A percentile compares a stretch with the other conserved stretches of the same genome.
These are phyloP conservation scores for Odobenus rosmarus DNA, from an alignment of 2,113 vertebrate genomes.

Conservation along the genomic window DNA sequence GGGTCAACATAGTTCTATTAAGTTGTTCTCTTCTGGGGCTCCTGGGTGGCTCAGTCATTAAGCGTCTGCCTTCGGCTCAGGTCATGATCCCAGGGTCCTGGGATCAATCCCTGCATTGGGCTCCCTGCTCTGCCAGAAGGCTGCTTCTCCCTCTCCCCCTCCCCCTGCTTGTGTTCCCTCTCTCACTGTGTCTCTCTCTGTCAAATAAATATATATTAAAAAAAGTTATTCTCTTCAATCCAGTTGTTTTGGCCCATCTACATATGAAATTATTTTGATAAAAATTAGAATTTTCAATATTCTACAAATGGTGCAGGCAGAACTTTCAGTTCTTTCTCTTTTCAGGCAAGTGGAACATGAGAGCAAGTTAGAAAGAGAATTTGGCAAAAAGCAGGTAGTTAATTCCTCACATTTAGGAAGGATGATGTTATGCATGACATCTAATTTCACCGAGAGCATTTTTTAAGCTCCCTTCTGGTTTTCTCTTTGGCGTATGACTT, in stretches of 20 bases:
- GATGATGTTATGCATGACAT: background rate
- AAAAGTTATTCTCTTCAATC: background rate
- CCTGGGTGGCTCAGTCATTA: too few species aligned
- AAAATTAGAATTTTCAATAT: background rate
- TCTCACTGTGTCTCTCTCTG: too few species aligned
- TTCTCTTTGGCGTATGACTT: background rate
- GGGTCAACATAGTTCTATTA: background rate
- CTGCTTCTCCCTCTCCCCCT: too few species aligned
- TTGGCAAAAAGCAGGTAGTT: background rate
- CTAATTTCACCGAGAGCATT: background rate
- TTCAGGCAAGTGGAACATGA: background rate
- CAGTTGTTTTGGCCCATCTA: background rate
- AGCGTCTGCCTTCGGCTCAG: too few species aligned
- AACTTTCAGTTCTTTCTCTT: background rate
- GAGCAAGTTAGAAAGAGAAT: background rate
- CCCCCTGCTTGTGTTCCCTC: too few species aligned
- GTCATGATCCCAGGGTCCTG: too few species aligned
- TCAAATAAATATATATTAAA: too few species aligned
- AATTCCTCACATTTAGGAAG: background rate
- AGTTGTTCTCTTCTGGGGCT: background rate
- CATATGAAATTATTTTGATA: background rate
- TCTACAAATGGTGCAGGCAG: background rate
- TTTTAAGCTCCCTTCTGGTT: background rate
- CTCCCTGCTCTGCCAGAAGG: too few species aligned
- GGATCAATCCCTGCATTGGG: too few species aligned